These are phyloP conservation scores for Cataglyphis albicans DNA, from an alignment of 2,888 invertebrate genomes.

Conservation along the genomic window DNA sequence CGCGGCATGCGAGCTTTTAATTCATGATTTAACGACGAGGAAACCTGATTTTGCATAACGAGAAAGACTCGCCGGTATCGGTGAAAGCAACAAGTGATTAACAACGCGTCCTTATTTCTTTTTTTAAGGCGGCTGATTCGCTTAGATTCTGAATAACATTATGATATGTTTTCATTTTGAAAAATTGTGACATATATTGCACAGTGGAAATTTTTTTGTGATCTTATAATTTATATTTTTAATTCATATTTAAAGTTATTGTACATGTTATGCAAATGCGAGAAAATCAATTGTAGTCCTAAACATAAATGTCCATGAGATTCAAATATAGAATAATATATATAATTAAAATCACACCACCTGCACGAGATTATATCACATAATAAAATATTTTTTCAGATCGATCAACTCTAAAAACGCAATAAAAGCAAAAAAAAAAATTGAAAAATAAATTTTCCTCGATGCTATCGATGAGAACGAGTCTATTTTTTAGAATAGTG, in stretches of 20 bases:
- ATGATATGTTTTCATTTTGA: not conserved
- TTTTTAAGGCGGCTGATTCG: constrained; percentile 31
- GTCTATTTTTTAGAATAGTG: not conserved
- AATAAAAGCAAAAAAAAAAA: not conserved
- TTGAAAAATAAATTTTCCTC: not conserved
- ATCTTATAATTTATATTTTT: not conserved
- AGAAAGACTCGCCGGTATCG: constrained; percentile 50
- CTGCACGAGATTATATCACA: not conserved
- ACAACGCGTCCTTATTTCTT: constrained; percentile 16
- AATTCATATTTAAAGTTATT: not conserved
- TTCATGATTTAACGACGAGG: constrained; percentile 67
- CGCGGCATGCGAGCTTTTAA: constrained; percentile 29
- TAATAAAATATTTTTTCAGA: not conserved
- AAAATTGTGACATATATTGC: constrained; percentile 3
- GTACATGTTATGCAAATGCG: not conserved
- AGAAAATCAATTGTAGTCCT: not conserved
- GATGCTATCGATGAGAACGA: not conserved
- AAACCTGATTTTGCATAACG: constrained; percentile 70
- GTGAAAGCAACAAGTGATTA: constrained; percentile 72
- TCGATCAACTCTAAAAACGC: not conserved
- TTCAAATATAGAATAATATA: not conserved
- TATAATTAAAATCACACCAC: not conserved
- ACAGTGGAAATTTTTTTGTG: constrained; percentile 10
- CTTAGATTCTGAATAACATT: constrained; percentile 20
- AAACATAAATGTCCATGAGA: not conserved